Evolutionary conservation across 2,797 vertebrate genomes (phyloP).

Genomic region (Antennarius maculatus): DNA sequence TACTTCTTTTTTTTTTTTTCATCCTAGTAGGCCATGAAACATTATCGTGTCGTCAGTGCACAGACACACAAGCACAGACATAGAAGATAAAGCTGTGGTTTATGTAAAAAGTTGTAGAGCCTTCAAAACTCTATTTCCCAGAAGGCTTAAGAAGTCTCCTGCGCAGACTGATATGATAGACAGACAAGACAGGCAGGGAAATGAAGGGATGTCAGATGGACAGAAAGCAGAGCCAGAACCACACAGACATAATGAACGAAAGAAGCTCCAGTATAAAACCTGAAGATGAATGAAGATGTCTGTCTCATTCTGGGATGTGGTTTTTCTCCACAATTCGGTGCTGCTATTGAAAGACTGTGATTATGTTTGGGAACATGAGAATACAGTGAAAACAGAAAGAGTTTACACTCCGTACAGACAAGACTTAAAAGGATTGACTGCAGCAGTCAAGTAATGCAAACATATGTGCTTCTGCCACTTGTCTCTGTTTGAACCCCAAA

Average conservation of each 20-base stretch:
- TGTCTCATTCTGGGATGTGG: conserved; percentile 16
- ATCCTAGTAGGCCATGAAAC: conserved; percentile 18
- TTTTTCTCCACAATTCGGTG: conserved; percentile 26
- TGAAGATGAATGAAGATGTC: conserved; percentile 15
- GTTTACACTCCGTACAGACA: conserved; percentile 32
- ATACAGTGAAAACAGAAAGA: conserved; percentile 36
- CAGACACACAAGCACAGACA: conserved; percentile 27
- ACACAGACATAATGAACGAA: conserved; percentile 35
- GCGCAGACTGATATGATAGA: conserved; percentile 52
- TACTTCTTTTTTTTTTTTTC: conserved; percentile 33
- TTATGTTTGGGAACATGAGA: conserved; percentile 58
- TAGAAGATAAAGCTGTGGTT: conserved; percentile 35
- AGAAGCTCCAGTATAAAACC: conserved; percentile 21
- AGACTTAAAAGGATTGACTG: conserved; percentile 53
- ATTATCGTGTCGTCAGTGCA: conserved; percentile 22
- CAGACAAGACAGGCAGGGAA: conserved; percentile 37
- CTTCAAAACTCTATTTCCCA: conserved; percentile 54
- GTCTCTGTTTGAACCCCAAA: conserved; percentile 63
- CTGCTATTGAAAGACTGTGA: conserved; percentile 32
- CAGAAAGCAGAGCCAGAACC: conserved; percentile 31
- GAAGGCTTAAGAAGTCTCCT: conserved; percentile 45
- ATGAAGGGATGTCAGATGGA: conserved; percentile 24
- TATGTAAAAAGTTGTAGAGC: conserved; percentile 37
- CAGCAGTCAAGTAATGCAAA: conserved; percentile 49
- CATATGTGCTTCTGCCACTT: conserved; percentile 72